A percentile compares a stretch with the other conserved stretches of the same genome.
These are phyloP conservation scores for Urocyon cinereoargenteus DNA, from an alignment of 2,797 vertebrate genomes.

Conservation along the genomic window DNA sequence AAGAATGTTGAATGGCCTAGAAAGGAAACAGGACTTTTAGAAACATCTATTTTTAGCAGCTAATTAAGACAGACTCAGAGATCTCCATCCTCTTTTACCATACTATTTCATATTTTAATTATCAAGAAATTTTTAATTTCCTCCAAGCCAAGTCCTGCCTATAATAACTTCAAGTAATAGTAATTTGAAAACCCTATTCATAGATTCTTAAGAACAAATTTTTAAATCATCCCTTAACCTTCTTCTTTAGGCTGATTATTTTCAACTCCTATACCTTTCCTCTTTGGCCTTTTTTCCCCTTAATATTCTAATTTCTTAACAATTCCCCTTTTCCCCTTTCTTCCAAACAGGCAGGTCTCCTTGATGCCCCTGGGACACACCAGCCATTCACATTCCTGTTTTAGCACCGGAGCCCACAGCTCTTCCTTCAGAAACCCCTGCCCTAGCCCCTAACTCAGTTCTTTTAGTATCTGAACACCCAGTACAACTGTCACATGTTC, in stretches of 20 bases:
- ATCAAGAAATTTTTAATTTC: constrained; percentile 65
- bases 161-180: background rate
- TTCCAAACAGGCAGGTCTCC: accelerated
- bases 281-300: background rate
- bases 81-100: constrained; percentile 25
- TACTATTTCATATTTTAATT: constrained; percentile 71
- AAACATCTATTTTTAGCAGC: constrained; percentile 72
- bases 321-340: background rate
- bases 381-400: accelerated
- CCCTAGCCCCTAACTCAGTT: accelerated
- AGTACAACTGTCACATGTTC: accelerated
- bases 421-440: background rate
- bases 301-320: background rate
- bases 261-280: background rate
- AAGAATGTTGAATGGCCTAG: background rate
- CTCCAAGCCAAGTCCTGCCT: constrained; percentile 11
- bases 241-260: background rate
- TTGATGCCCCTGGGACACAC: accelerated
- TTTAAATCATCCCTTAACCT: background rate
- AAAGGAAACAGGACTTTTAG: constrained; percentile 33
- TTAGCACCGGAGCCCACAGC: accelerated
- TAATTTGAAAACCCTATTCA: background rate
- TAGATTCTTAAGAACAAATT: background rate
- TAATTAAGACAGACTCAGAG: constrained; percentile 71
- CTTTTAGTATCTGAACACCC: background rate